These are phyloP conservation scores for Ophion slaviceki DNA, from an alignment of 2,888 invertebrate species.

Conservation along the genomic window DNA sequence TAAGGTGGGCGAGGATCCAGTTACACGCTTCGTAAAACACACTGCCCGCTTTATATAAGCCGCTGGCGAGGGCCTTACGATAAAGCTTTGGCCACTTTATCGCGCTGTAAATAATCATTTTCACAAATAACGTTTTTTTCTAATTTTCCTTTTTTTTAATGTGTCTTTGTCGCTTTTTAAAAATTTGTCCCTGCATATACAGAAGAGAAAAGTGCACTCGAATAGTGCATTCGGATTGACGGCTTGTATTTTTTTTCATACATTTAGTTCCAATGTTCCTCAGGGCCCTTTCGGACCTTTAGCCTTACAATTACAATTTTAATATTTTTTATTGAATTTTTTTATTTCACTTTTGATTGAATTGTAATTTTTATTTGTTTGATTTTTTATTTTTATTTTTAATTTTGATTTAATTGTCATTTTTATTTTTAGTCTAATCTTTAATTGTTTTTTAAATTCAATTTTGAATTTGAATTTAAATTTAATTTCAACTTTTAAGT, in stretches of 20 bases:
- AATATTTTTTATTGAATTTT: too few species aligned
- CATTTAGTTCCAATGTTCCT: background rate
- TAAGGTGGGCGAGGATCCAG: constrained; percentile 79
- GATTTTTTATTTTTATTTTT: too few species aligned
- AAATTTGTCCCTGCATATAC: background rate
- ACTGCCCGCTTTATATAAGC: constrained; percentile 35
- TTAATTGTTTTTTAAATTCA: too few species aligned
- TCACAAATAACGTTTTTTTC: background rate
- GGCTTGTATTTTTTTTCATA: background rate
- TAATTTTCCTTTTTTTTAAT: background rate
- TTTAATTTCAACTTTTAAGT: background rate
- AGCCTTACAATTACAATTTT: background rate
- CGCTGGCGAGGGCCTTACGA: constrained; percentile 22
- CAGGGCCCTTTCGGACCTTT: too few species aligned
- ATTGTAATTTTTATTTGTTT: too few species aligned
- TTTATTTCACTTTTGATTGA: too few species aligned
- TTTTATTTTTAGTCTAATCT: too few species aligned
- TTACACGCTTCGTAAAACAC: constrained; percentile 78
- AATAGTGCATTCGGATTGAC: background rate
- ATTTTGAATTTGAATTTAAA: too few species aligned
- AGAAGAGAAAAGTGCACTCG: background rate
- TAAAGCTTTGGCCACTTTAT: constrained; percentile 33
- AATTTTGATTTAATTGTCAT: too few species aligned
- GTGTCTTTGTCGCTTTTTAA: background rate
- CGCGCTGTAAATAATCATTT: constrained; percentile 20